phyloP scores from a whole-genome alignment of 92 coral and sea anemone genomes.

The Umimayanthus chanpuru region DNA sequence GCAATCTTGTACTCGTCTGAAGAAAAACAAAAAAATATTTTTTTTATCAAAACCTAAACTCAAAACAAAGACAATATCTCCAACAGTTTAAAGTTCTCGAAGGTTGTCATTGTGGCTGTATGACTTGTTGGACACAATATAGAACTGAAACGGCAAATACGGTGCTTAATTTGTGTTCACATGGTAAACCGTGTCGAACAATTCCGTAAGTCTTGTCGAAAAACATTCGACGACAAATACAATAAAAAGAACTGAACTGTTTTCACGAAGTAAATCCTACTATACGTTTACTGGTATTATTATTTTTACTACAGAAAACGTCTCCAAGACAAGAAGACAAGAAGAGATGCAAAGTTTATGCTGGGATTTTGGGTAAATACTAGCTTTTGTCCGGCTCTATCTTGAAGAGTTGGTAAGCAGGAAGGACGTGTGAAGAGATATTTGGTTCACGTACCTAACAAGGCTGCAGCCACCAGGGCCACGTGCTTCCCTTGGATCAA shows the following conservation, averaged over 20 bases:
- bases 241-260: too few relatives aligned
- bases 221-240: too few relatives aligned
- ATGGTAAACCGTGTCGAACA: background rate
- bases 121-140: background rate
- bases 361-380: background rate
- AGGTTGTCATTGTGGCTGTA: background rate
- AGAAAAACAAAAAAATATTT: slow-evolving; percentile 2
- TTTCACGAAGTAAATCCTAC: background rate
- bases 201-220: too few relatives aligned
- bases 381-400: too few relatives aligned
- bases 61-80: too few relatives aligned
- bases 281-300: background rate
- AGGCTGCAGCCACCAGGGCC: slow-evolving; percentile 74
- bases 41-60: background rate
- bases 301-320: background rate
- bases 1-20: slow-evolving; percentile 92
- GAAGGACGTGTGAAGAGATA: too few relatives aligned
- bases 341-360: too few relatives aligned
- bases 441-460: slow-evolving; percentile 65
- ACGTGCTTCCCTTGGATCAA: slow-evolving; percentile 94
- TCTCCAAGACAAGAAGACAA: background rate
- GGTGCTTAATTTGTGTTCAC: too few relatives aligned
- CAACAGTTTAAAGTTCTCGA: background rate
- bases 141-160: too few relatives aligned
- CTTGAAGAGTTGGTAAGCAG: too few relatives aligned